Evolutionary conservation across 1,140 invertebrate genomes (phyloP), one percentile per base, ranked within the genome.

Genomic region (Sitophilus oryzae): DNA sequence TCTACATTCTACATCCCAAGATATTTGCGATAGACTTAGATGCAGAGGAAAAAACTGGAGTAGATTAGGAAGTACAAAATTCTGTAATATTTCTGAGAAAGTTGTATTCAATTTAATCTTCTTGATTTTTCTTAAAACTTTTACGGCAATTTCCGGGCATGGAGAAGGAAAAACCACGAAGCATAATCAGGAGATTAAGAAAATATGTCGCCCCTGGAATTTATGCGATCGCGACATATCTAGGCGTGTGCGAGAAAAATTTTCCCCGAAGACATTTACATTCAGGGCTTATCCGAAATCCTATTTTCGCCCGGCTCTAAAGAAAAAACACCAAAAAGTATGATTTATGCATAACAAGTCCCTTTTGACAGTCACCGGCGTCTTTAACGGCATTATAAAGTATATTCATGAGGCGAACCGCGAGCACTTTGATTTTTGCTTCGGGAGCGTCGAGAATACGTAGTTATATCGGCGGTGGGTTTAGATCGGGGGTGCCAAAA

Each of bases 301-400:
- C 52, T 54, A 54, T 54, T 54, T 54, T 47, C 52, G 43, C 52
- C 42, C 35, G 23, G 53, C 45, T 45, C 44, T 48, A 42, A 56
- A 25, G 46, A 49, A 55, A 56, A 49, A 49, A 21, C 47, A 37
- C 22, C 9, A 15, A 54, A 56, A 56, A 56, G 40, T 56, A 56
- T 56, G 53, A 56, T 56, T 56, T 56, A 56, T 56, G 53, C 45
- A 56, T 56, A 56, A 56, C 53, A 56, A 56, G 53, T n/a, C 53
- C 53, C 53, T 56, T 30, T 56, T 56, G 53, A 49, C 53, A 56
- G 46, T 40, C 45, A 30, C 52, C 52, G 36, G 34, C 53, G 46
- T 49, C 53, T 56, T 56, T 56, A 56, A 46, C 43, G 46, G 46
- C 53, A 56, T 56, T 56, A 56, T 56, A 56, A 49, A 56, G 53